phyloP scores from a whole-genome alignment of 92 coral and sea anemone genomes.

The Meandrina meandrites region DNA sequence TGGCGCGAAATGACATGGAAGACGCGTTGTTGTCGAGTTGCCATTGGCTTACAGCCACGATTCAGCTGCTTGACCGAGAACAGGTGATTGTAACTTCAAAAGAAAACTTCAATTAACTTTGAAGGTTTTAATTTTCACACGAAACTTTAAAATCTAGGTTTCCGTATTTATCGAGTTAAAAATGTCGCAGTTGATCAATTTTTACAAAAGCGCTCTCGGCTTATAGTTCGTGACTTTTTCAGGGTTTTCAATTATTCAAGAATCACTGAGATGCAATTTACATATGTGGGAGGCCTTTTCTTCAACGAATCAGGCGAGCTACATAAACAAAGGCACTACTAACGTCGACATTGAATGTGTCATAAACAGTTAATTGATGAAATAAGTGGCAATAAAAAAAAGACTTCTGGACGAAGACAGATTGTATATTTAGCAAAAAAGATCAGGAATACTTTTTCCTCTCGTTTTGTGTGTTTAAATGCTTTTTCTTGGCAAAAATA shows the following conservation, averaged over 20 bases:
- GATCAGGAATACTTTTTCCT: background rate
- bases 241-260: constrained; percentile 47
- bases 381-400: background rate
- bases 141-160: background rate
- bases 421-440: background rate
- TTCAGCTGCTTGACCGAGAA: constrained; percentile 12
- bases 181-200: background rate
- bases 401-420: background rate
- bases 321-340: constrained; percentile 62
- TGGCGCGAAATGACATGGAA: constrained; percentile 9
- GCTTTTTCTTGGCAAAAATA: background rate
- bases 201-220: background rate
- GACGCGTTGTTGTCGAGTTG: background rate
- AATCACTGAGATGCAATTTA: constrained; percentile 36
- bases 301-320: constrained; percentile 50
- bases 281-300: constrained; percentile 24
- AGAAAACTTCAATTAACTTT: background rate
- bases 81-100: constrained; percentile 30
- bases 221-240: constrained; percentile 28
- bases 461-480: background rate
- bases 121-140: background rate
- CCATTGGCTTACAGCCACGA: constrained; percentile 17
- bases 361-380: constrained; percentile 40
- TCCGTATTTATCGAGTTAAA: background rate
- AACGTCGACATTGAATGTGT: background rate